Base-by-base conservation (phyloP, 2,797 vertebrate species). In the Ciconia nigra region DNA sequence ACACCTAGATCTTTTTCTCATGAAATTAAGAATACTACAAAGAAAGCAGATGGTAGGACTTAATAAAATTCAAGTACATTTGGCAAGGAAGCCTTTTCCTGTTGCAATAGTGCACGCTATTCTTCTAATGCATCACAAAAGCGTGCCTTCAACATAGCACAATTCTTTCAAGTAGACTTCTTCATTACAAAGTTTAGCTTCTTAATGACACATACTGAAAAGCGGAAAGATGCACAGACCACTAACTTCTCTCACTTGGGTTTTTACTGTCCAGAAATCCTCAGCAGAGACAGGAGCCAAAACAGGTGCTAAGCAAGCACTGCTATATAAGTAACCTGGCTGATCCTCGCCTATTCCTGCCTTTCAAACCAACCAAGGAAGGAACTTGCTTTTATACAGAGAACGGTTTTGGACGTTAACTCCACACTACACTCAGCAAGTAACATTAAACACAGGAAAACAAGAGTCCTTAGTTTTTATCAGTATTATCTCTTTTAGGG, bases 41-140 rank as follows among this genome's bases (percentile, higher is more conserved):
- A 82, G 84, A 85, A 97, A 96, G 55, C 83, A 94, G 95, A 95
- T 87, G 69, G 84, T 31, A 88, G 65, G 76, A 69, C 92, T 91
- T 89, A 96, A 95, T 92, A 97, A 95, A 95, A 91, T 91, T 76
- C 76, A 70, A 94, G 89, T 78, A 69, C 79, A 54, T 88, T 95
- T 94, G 93, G 82, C 95, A 93, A 77, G 22, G 33, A 91, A 92
- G 54, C 46, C 72, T 85, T 16, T 91, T 76, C 59, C 90, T 93
- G 14, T 83, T 93, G 93, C 93, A 92, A 49, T 12, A 81, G 79
- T 13, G 39, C 54, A 72, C 2, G 1, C 25, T 89, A 59, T 57
- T 62, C 77, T 92, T 70, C 46, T 71, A 93, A 72, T 11, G 49
- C 73, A 51, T 49, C 71, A 81, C 70, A 76, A 47, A 87, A 91